A percentile compares a stretch with the other conserved stretches of the same genome.
These are phyloP conservation scores for Telmatochromis sp. DNA, from an alignment of 2,113 vertebrate species.

Conservation along the genomic window DNA sequence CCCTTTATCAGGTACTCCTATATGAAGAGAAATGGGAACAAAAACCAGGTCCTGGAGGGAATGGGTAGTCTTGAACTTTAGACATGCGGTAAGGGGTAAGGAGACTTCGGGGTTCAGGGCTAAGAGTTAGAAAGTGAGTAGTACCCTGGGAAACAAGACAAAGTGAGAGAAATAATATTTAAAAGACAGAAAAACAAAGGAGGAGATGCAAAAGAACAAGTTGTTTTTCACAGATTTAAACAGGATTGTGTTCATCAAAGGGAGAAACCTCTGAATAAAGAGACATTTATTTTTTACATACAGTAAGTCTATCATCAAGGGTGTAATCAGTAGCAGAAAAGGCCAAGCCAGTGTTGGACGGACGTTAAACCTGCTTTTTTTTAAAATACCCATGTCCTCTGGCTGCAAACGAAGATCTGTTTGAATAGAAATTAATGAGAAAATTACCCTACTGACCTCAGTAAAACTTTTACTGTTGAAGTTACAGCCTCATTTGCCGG, in stretches of 20 bases:
- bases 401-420: not conserved
- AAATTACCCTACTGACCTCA: not conserved
- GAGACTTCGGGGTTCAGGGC: not conserved
- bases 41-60: not conserved
- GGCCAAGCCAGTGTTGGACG: not conserved
- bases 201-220: not conserved
- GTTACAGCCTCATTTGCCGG: not conserved
- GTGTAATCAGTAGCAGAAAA: not conserved
- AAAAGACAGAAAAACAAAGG: not conserved
- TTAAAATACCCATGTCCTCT: fast-evolving
- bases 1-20: not conserved
- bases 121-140: not conserved
- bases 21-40: not conserved
- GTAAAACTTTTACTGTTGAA: not conserved
- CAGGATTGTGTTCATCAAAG: not conserved
- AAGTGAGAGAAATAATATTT: not conserved
- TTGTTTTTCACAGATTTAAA: not conserved
- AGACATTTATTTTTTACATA: not conserved
- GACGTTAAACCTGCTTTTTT: not conserved
- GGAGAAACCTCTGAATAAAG: not conserved
- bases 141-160: not conserved
- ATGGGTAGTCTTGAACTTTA: not conserved
- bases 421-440: not conserved
- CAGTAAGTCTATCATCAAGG: not conserved
- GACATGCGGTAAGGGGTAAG: not conserved